These are phyloP conservation scores for Siniperca knerii DNA, from an alignment of 2,113 vertebrate genomes.

Conservation along the genomic window DNA sequence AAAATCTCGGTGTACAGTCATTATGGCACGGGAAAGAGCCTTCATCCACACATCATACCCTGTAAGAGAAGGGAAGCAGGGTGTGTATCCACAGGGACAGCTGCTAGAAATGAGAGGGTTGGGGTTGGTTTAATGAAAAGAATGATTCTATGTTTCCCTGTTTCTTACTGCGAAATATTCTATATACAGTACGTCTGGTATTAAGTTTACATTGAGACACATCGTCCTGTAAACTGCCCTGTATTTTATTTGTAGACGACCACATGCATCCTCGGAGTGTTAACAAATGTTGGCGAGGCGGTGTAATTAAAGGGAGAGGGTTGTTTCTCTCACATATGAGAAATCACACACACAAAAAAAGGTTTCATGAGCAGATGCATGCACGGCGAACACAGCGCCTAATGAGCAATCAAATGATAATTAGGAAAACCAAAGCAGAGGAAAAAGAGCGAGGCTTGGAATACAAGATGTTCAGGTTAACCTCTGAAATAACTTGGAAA, in stretches of 20 bases:
- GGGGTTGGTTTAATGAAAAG: constrained; percentile 66
- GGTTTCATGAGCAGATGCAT: constrained; percentile 76
- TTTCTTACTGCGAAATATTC: constrained; percentile 17
- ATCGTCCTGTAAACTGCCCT: constrained; percentile 2
- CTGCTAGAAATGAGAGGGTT: constrained; percentile 66
- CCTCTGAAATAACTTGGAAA: constrained; percentile 39
- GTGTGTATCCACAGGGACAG: constrained; percentile 72
- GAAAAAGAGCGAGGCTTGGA: constrained; percentile 60
- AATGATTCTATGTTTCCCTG: constrained; percentile 33
- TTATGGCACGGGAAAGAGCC: constrained; percentile 98
- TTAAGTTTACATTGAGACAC: constrained; percentile 6
- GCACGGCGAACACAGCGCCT: constrained; percentile 67
- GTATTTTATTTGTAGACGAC: constrained; percentile 31
- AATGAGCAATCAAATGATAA: constrained; percentile 87
- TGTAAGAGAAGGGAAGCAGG: constrained; percentile 88
- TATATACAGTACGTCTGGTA: not conserved
- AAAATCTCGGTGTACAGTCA: constrained; percentile 99
- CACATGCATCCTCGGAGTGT: constrained; percentile 45
- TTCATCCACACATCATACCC: constrained; percentile 99
- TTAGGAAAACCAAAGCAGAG: constrained; percentile 78
- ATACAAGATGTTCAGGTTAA: constrained; percentile 75
- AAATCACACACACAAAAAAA: constrained; percentile 45
- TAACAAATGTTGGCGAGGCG: constrained; percentile 63
- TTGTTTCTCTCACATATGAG: constrained; percentile 53
- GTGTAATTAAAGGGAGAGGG: constrained; percentile 71